phyloP scores from a whole-genome alignment of 1,140 invertebrate genomes.

The Atta cephalotes region DNA sequence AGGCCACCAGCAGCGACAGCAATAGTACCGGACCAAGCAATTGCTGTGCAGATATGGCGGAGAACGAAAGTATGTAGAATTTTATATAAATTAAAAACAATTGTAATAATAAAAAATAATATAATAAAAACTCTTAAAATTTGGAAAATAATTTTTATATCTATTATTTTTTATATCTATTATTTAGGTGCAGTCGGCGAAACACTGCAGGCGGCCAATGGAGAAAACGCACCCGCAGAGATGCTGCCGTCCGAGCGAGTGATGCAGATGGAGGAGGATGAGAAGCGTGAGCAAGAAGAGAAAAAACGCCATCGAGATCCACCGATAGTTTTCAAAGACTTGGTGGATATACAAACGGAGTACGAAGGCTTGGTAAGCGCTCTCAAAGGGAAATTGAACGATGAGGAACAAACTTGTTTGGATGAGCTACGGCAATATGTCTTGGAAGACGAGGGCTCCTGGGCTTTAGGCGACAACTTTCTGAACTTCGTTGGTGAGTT shows the following conservation, averaged over 20 bases:
- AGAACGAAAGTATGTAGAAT: conserved; percentile 79
- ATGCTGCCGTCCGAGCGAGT: conserved; percentile 85
- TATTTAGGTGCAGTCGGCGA: conserved; percentile 75
- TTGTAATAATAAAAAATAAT: too few relatives aligned
- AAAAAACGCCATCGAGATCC: conserved; percentile 92
- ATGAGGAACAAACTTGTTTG: conserved; percentile 90
- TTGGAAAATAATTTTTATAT: conserved; percentile 10
- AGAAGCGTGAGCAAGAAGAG: conserved; percentile 89
- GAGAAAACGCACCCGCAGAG: conserved; percentile 80
- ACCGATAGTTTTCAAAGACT: conserved; percentile 93
- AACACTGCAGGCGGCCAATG: conserved; percentile 78
- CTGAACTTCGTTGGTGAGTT: conserved; percentile 92
- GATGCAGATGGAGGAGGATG: conserved; percentile 89
- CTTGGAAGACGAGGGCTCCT: conserved; percentile 94
- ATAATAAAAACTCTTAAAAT: not conserved
- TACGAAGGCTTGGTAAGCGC: conserved; percentile 88
- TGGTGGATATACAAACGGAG: conserved; percentile 89
- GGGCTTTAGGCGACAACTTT: conserved; percentile 96
- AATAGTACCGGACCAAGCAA: conserved; percentile 83
- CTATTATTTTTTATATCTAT: conserved; percentile 11
- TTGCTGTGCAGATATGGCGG: conserved; percentile 81
- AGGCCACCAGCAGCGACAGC: conserved; percentile 80
- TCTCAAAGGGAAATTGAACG: conserved; percentile 89
- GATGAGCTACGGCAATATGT: conserved; percentile 95
- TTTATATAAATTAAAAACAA: conserved; percentile 11